phyloP scores from a whole-genome alignment of 2,888 invertebrate species.

The Nomada ruficornis region DNA sequence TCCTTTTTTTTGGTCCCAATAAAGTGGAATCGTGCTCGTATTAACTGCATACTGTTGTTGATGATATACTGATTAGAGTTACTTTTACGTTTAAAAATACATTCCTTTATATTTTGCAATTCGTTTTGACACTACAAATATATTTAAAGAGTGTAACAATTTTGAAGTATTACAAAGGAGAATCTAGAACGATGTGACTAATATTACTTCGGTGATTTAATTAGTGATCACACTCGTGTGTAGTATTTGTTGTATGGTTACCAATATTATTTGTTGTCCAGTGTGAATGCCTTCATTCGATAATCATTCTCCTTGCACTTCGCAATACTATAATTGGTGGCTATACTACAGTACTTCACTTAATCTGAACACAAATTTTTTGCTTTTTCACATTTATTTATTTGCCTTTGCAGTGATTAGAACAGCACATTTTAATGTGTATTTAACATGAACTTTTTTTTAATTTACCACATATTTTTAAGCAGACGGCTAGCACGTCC shows the following conservation, averaged over 20 bases:
- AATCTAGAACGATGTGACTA: constrained; percentile 24
- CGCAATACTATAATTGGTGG: constrained; percentile 27
- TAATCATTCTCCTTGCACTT: constrained; percentile 30
- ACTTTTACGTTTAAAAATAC: constrained; percentile 65
- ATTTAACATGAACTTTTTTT: constrained; percentile 47
- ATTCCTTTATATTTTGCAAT: constrained; percentile 69
- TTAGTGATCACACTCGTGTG: constrained; percentile 21
- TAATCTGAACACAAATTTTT: constrained; percentile 24
- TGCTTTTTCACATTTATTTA: constrained; percentile 42
- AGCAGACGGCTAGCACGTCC: constrained; percentile 39
- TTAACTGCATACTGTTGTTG: constrained; percentile 50
- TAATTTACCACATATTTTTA: constrained; percentile 47
- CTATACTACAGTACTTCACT: constrained; percentile 29
- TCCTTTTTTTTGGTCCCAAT: constrained; percentile 13
- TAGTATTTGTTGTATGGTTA: constrained; percentile 29
- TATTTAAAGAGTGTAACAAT: constrained; percentile 69
- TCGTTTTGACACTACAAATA: constrained; percentile 62
- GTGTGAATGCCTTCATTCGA: constrained; percentile 25
- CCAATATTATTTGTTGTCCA: constrained; percentile 19
- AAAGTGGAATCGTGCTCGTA: constrained; percentile 67
- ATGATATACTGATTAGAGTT: constrained; percentile 55
- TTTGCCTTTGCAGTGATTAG: constrained; percentile 37
- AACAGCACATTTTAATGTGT: constrained; percentile 50
- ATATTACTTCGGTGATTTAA: constrained; percentile 26
- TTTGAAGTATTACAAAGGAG: constrained; percentile 64